Evolutionary conservation across 64 coral and sea anemone species (phyloP).

Genomic region (Montipora efflorescens): DNA sequence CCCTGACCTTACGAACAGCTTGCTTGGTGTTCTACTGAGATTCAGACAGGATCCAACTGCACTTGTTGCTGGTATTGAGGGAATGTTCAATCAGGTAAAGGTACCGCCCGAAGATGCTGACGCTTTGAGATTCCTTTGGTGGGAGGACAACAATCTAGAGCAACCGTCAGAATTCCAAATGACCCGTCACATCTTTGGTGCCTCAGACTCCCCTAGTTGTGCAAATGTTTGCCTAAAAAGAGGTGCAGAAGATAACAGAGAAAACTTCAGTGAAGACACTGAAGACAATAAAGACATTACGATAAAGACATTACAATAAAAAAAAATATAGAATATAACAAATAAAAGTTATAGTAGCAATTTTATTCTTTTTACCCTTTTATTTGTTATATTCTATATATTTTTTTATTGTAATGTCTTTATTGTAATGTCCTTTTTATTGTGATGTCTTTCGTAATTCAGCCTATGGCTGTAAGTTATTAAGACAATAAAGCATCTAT

Average conservation of each 20-base stretch:
- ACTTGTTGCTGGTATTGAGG: constrained; percentile 70
- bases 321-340: too few species aligned
- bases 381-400: too few species aligned
- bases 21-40: constrained; percentile 67
- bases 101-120: constrained; percentile 60
- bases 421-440: too few species aligned
- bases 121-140: constrained; percentile 74
- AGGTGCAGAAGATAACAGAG: constrained; percentile 25
- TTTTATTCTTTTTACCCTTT: too few species aligned
- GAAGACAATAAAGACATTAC: background rate
- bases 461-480: too few species aligned
- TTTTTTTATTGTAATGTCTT: too few species aligned
- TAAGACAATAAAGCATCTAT: too few species aligned
- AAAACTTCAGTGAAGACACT: constrained; percentile 13
- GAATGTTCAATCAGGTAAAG: constrained; percentile 72
- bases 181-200: constrained; percentile 77
- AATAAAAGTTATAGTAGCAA: too few species aligned
- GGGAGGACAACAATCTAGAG: constrained; percentile 50
- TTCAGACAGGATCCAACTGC: constrained; percentile 65
- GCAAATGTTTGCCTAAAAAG: constrained; percentile 49
- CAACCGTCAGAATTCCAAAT: constrained; percentile 61
- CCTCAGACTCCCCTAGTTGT: constrained; percentile 60
- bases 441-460: too few species aligned
- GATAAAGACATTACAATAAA: too few species aligned
- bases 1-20: constrained; percentile 65